phyloP scores from a whole-genome alignment of 2,113 vertebrate species.

The Enhydra lutris region DNA sequence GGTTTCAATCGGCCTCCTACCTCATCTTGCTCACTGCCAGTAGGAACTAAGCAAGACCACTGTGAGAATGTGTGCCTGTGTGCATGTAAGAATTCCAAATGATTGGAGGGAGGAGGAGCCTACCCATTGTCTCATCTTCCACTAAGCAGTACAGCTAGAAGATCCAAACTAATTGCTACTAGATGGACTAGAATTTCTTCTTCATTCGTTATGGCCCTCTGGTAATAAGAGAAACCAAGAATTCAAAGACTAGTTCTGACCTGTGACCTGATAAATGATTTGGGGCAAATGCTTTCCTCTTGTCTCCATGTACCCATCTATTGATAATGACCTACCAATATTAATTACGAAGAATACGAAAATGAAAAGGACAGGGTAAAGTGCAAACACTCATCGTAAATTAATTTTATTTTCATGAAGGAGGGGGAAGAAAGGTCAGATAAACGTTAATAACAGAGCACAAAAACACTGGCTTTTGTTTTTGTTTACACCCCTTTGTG shows the following conservation, averaged over 20 bases:
- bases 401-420: slow-evolving; percentile 31
- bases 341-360: slow-evolving; percentile 30
- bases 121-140: neutral
- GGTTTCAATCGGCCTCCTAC: neutral
- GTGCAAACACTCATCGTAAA: neutral
- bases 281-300: neutral
- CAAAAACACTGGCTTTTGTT: neutral
- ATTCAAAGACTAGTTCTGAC: slow-evolving; percentile 5
- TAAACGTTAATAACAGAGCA: neutral
- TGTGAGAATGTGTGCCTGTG: neutral
- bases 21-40: neutral
- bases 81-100: neutral
- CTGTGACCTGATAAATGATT: neutral
- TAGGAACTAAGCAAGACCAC: neutral
- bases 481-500: neutral
- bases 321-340: neutral
- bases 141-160: neutral
- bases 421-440: slow-evolving; percentile 9
- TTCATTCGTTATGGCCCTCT: neutral
- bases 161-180: neutral
- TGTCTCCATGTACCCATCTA: neutral
- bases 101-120: neutral
- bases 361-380: neutral
- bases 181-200: neutral
- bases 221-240: neutral